Evolutionary conservation across 2,113 vertebrate genomes (phyloP).

Genomic region (Manacus vitellinus): DNA sequence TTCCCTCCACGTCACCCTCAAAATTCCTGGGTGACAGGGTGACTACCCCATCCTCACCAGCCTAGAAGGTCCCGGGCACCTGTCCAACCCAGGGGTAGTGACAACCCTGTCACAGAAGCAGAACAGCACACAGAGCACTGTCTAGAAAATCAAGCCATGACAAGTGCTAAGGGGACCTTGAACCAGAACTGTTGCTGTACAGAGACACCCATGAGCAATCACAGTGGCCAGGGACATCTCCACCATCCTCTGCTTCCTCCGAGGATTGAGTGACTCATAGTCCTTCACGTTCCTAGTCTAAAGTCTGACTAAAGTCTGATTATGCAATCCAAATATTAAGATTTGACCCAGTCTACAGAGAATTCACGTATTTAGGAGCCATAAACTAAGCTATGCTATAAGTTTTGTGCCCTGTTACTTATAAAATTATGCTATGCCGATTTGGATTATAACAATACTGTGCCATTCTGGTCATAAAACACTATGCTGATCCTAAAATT

Average conservation of each 20-base stretch:
- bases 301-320: neutral
- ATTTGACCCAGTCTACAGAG: neutral
- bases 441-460: neutral
- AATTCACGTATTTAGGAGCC: neutral
- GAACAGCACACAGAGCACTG: neutral
- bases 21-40: neutral
- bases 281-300: neutral
- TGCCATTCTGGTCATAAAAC: neutral
- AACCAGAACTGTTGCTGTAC: neutral
- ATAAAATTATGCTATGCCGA: neutral
- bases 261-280: accelerated
- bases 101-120: neutral
- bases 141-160: neutral
- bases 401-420: neutral
- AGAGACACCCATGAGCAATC: accelerated
- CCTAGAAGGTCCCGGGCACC: neutral
- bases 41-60: neutral
- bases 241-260: neutral
- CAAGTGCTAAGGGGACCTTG: neutral
- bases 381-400: neutral
- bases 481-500: neutral
- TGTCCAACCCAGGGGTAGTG: neutral
- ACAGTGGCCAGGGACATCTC: no score
- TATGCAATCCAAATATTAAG: neutral
- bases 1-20: neutral